Base-by-base conservation (phyloP, 2,797 vertebrate genomes). In the Chiroxiphia lanceolata region DNA sequence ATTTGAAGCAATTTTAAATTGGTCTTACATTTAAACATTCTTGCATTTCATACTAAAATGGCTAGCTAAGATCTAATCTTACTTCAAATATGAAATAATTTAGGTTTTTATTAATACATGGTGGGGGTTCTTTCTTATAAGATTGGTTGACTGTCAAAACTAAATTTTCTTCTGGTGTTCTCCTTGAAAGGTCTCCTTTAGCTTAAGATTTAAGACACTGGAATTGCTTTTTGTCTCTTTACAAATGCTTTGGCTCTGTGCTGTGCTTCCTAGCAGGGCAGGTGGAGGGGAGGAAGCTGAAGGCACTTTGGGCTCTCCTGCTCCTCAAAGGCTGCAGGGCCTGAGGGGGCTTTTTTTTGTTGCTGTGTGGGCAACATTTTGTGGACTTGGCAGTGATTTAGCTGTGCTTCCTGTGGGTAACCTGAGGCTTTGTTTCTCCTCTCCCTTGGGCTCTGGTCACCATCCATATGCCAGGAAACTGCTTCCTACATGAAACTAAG, bases 51-150 rank as follows among this genome's bases (percentile, higher is more conserved):
- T 90, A 59, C 12, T 85, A 51, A 82, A 87, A 42, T 20, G 15
- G 23, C 68, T 85, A 76, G 15, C 38, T 61, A 20, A 87, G 54
- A 65, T 12, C 7, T 79, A 12, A 42, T 38, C 0, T 27, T 74
- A 59, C 79, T 75, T 42, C 18, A 93, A 69, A 64, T 67, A 72
- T 4, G 2, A 78, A 57, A 26, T 44, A 48, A 14, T n/a, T 72
- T 14, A 38, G 8, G 10, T 5, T 44, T 80, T 63, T 72, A 44
- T 56, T 86, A 61, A 45, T 88, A 61, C 0, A 0, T 14, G 6
- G 11, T 44, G 15, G 31, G 6, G 0, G 2, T 48, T 54, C 26
- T 74, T 64, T 71, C 42, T 33, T 40, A 4, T 0, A 27, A 81
- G 21, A 16, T 79, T 36, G 38, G 13, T 50, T 70, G 27, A 44